These are phyloP conservation scores for Sinocyclocheilus anophthalmus DNA, from an alignment of 2,113 vertebrate species.

Conservation along the genomic window DNA sequence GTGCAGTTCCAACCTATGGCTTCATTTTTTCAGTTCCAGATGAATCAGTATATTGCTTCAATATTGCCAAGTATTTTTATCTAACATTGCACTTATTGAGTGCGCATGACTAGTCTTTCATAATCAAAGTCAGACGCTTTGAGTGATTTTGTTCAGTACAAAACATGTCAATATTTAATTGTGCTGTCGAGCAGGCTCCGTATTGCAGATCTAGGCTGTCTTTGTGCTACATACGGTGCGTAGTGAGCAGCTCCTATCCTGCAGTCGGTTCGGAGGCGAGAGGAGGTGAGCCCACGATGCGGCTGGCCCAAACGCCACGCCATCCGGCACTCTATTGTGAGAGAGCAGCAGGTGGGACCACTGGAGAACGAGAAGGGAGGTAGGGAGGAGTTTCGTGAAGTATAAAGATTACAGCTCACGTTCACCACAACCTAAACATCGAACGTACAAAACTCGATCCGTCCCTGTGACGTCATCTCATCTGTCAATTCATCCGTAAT, in stretches of 20 bases:
- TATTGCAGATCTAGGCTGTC: constrained; percentile 36
- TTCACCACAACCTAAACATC: constrained; percentile 65
- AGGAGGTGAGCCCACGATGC: not conserved
- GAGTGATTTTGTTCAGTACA: constrained; percentile 61
- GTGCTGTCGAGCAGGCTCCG: constrained; percentile 67
- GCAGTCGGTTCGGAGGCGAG: not conserved
- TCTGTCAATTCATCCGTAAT: constrained; percentile 20
- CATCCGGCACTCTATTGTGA: constrained; percentile 25
- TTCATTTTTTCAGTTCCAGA: constrained; percentile 64
- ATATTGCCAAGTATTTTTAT: constrained; percentile 71
- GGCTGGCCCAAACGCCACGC: not conserved
- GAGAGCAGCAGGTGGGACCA: constrained; percentile 58
- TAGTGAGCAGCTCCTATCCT: constrained; percentile 36
- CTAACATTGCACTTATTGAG: constrained; percentile 64
- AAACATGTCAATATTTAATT: constrained; percentile 64
- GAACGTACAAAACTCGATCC: constrained; percentile 62
- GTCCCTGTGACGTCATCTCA: constrained; percentile 57
- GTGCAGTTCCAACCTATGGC: constrained; percentile 60
- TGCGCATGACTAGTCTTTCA: constrained; percentile 56
- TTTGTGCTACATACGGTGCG: constrained; percentile 36
- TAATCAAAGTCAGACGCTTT: constrained; percentile 13
- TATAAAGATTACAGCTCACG: constrained; percentile 54
- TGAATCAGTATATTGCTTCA: constrained; percentile 78
- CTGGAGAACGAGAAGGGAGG: constrained; percentile 63
- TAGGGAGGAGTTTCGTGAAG: constrained; percentile 67